Base-by-base conservation (phyloP, 2,113 vertebrate species). In the Podarcis raffonei region DNA sequence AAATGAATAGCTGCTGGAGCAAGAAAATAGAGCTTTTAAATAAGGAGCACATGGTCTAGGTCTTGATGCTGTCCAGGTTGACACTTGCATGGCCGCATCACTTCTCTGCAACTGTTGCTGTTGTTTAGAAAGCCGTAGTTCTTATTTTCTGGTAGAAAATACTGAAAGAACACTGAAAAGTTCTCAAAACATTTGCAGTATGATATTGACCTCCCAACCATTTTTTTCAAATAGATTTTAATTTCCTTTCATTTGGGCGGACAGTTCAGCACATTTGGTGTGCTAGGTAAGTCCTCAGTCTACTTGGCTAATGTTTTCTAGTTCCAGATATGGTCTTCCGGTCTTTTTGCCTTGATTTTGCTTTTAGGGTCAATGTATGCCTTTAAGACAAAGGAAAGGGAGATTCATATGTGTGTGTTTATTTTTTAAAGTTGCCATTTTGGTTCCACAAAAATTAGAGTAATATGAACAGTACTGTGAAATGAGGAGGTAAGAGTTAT, bases 1-100 rank as follows among this genome's bases (percentile, higher is more conserved):
- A 92, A 92, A 65, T 13, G 18, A 88, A 89, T 92, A 89, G 74
- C 91, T 92, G 74, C 88, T 95, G 93, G 92, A 89, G 91, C 86
- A 93, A 93, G 91, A 87, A 91, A 95, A 94, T 95, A 91, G 85
- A 94, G 90, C 90, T 95, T 94, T 95, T 90, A 95, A 93, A 95
- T 95, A 71, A 93, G 92, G 87, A 95, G 91, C 95, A 94, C 84
- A 92, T 93, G 94, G 91, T 27, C 39, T 85, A 83, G 85, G 91
- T 84, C 89, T 93, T 94, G 92, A 93, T 89, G 90, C 80, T 94
- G 0, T 90, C 87, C 95, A 93, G 94, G 80, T 92, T 93, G 89
- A 93, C 74, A 77, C 91, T 90, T 92, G 88, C 92, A 92, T 71
- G 89, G 62, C 90, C 72, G 93, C 91, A 83, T 83, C 57, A 77